phyloP scores from a whole-genome alignment of 92 coral and sea anemone genomes.

The Nematostella vectensis region DNA sequence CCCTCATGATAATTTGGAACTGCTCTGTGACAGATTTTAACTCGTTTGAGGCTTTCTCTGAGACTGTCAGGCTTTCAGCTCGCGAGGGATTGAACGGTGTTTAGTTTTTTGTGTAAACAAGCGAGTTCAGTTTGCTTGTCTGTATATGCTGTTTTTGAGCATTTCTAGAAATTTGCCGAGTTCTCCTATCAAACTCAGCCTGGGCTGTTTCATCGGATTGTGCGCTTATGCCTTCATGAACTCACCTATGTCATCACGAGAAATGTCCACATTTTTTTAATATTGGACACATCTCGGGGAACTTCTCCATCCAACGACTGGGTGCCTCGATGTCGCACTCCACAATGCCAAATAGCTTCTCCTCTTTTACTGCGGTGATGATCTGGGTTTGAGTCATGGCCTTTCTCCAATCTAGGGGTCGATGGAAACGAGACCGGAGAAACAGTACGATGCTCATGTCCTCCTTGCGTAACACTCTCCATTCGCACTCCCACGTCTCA shows the following conservation, averaged over 20 bases:
- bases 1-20: too few relatives aligned
- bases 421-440: constrained; percentile 1
- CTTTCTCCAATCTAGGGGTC: constrained; percentile 9
- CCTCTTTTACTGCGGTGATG: constrained; percentile 2
- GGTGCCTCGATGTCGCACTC: constrained; percentile 27
- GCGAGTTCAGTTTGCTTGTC: too few relatives aligned
- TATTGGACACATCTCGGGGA: constrained; percentile 16
- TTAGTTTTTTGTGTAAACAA: too few relatives aligned
- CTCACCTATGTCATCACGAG: constrained; percentile 24
- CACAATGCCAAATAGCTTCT: constrained; percentile 17
- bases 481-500: constrained; percentile 14
- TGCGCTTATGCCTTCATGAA: constrained; percentile 15
- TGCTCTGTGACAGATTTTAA: too few relatives aligned
- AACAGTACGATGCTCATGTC: background rate
- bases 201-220: constrained; percentile 11
- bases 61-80: too few relatives aligned
- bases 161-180: too few relatives aligned
- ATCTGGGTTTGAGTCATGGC: constrained; percentile 4
- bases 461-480: background rate
- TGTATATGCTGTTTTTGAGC: too few relatives aligned
- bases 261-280: constrained; percentile 19
- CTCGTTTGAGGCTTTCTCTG: too few relatives aligned
- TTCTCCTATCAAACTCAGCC: constrained; percentile 8
- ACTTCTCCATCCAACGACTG: constrained; percentile 1
- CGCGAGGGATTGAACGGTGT: too few relatives aligned